These are phyloP conservation scores for Myotis myotis DNA, from an alignment of 2,797 vertebrate species.

Conservation along the genomic window DNA sequence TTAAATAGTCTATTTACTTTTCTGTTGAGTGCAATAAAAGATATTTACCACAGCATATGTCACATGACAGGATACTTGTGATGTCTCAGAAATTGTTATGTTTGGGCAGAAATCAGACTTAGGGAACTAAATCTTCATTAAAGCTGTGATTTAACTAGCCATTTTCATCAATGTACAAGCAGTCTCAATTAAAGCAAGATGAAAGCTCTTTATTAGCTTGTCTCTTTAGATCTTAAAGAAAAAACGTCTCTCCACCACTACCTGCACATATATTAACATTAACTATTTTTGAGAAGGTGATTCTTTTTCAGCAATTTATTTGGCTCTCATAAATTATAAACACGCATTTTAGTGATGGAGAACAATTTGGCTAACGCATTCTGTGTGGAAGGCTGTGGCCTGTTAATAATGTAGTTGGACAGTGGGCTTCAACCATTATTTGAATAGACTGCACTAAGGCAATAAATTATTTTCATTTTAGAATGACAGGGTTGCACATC, in stretches of 20 bases:
- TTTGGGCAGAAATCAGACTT: conserved; percentile 9
- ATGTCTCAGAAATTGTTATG: conserved; percentile 33
- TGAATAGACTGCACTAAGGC: conserved; percentile 35
- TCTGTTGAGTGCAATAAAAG: conserved; percentile 45
- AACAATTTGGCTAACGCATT: neutral
- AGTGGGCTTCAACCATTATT: conserved; percentile 29
- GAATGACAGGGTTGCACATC: conserved; percentile 63
- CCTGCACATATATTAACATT: neutral
- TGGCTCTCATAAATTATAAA: conserved; percentile 23
- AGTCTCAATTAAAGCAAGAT: conserved; percentile 47
- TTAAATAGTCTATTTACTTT: conserved; percentile 62
- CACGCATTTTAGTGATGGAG: neutral
- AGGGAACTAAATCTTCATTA: conserved; percentile 47
- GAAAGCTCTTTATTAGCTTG: conserved; percentile 41
- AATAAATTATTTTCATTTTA: conserved; percentile 70
- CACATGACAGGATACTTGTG: conserved; percentile 44
- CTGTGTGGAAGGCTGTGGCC: neutral
- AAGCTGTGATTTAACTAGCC: conserved; percentile 37
- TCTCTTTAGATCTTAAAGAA: conserved; percentile 51
- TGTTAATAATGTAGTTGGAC: neutral
- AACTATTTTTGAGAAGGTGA: conserved; percentile 49
- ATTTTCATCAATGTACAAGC: neutral
- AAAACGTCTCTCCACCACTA: neutral
- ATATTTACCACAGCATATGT: conserved; percentile 55
- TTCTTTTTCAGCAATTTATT: conserved; percentile 40